Percentiles rank a stretch among this genome's conserved stretches.
phyloP scores from a whole-genome alignment of 2,888 invertebrate species.

The Horisme vitalbata region DNA sequence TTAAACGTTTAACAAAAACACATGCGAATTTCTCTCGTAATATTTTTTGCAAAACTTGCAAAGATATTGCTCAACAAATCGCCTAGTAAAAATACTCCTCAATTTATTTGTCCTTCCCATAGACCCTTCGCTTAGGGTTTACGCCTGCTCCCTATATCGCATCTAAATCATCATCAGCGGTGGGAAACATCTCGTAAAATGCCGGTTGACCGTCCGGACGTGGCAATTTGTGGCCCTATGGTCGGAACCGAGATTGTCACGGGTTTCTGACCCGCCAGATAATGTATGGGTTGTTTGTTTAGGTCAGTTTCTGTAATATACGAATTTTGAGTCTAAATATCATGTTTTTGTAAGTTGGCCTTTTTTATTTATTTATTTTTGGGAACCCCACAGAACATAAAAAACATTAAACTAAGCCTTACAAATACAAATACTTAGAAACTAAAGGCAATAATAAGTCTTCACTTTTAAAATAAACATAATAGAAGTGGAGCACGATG shows the following conservation, averaged over 20 bases:
- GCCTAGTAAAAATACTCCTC: not conserved
- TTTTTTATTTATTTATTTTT: too few relatives aligned
- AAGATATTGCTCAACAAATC: too few relatives aligned
- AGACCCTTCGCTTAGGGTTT: constrained; percentile 36
- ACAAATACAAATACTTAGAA: too few relatives aligned
- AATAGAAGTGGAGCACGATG: too few relatives aligned
- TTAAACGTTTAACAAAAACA: too few relatives aligned
- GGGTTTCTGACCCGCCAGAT: constrained; percentile 25
- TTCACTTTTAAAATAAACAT: too few relatives aligned
- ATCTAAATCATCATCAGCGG: constrained; percentile 80
- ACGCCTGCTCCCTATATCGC: constrained; percentile 60
- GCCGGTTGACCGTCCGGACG: constrained; percentile 62
- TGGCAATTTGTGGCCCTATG: constrained; percentile 39
- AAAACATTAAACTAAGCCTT: too few relatives aligned
- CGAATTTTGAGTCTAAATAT: not conserved
- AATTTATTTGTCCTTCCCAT: constrained; percentile 12
- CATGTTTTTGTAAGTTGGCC: constrained; percentile 1
- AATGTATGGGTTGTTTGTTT: constrained; percentile 22
- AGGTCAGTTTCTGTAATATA: constrained; percentile 14
- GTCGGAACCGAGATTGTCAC: constrained; percentile 34
- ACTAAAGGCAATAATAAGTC: too few relatives aligned
- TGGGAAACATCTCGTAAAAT: constrained; percentile 74
- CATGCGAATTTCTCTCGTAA: too few relatives aligned
- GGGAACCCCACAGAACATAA: too few relatives aligned
- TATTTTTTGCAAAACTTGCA: too few relatives aligned